Base-by-base conservation (phyloP, 2,113 vertebrate species). In the Pollimyrus isidori region DNA sequence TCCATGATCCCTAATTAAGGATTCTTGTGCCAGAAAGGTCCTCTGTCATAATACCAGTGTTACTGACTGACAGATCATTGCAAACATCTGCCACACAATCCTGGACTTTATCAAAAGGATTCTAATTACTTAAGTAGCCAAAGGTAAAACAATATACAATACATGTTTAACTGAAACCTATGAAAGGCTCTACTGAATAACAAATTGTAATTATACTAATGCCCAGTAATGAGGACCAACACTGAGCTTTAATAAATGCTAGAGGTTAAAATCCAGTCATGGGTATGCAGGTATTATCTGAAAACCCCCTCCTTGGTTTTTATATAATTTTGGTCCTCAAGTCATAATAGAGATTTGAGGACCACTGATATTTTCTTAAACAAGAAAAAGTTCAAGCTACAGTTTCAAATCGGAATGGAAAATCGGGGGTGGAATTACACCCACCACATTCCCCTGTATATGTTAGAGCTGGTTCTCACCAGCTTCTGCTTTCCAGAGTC, bases 11-110 rank as follows among this genome's bases (percentile, higher is more conserved):
- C 19, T 56, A 56, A 89, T 89, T 82, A 82, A 83, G 49, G 49
- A 89, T 50, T 26, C 65, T 83, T 69, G 69, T 42, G 88, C 73
- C 73, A 89, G 88, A 50, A 83, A 83, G 50, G n/a, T 39, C 48
- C 62, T 56, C 17, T 88, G 23, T 65, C 58, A 88, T 52, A 87
- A 87, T 30, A 87, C 23, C 48, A 11, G 30, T 56, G 73, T 35
- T 30, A 45, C 50, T 76, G n/a, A 49, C 73, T 80, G n/a, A 35
- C 35, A 35, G 30, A 80, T 80, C 73, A 80, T 80, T 80, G 30
- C 30, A 42, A 80, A 80, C 17, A 15, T 35, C 69, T 76, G 30
- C 30, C 13, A 76, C 11, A 42, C 13, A 80, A 30, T 42, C 13
- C 35, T 80, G 4, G 30, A 42, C 35, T 80, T 80, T 80, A 80